Percentiles rank a stretch among this genome's conserved stretches.
Evolutionary conservation across 2,113 vertebrate genomes (phyloP).

Genomic region (Oostethus manadensis): DNA sequence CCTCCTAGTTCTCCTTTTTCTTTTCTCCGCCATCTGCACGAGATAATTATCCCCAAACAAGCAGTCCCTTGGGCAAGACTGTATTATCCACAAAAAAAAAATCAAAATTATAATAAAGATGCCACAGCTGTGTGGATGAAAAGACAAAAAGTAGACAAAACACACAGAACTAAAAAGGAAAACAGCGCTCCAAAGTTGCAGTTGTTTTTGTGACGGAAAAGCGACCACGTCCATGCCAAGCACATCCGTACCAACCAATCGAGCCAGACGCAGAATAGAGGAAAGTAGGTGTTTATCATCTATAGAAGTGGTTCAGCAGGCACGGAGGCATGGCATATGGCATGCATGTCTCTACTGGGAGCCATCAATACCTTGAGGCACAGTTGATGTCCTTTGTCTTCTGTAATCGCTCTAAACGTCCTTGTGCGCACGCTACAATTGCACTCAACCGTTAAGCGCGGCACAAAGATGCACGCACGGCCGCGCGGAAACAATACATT

Average conservation of each 20-base stretch:
- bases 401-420: constrained; percentile 36
- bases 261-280: constrained; percentile 9
- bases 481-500: constrained; percentile 16
- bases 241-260: constrained; percentile 5
- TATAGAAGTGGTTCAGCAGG: constrained; percentile 29
- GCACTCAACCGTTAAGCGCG: constrained; percentile 3
- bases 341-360: constrained; percentile 29
- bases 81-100: constrained; percentile 41
- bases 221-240: constrained; percentile 9
- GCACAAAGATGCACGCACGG: background rate
- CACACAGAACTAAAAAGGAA: background rate
- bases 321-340: constrained; percentile 28
- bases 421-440: constrained; percentile 25
- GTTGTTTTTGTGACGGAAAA: constrained; percentile 13
- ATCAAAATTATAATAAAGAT: constrained; percentile 26
- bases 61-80: constrained; percentile 53
- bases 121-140: constrained; percentile 35
- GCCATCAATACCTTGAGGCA: constrained; percentile 29
- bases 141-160: constrained; percentile 1
- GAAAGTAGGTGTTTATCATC: constrained; percentile 17
- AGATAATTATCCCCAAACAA: constrained; percentile 70
- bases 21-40: constrained; percentile 54
- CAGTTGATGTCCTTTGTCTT: constrained; percentile 41
- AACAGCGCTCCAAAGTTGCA: background rate
- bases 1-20: constrained; percentile 7